These are phyloP conservation scores for Cathartes aura DNA, from an alignment of 2,113 vertebrate species.

Conservation along the genomic window DNA sequence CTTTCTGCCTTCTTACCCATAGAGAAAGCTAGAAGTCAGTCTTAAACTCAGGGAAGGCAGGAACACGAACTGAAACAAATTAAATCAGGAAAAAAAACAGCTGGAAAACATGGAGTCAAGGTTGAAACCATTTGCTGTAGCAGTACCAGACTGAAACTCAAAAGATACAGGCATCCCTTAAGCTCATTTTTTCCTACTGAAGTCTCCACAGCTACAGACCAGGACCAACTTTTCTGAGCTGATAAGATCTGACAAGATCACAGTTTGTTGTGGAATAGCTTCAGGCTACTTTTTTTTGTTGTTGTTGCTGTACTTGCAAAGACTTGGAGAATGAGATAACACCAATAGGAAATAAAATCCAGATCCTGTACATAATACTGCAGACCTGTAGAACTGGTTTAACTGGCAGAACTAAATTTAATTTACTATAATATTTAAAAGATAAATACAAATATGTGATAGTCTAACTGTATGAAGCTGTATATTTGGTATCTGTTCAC, in stretches of 20 bases:
- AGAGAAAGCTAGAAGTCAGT: not conserved
- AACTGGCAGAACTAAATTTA: not conserved
- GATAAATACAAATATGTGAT: not conserved
- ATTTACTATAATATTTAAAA: not conserved
- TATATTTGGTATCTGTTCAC: not conserved
- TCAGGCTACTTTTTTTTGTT: not conserved
- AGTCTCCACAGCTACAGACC: not conserved
- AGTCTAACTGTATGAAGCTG: not conserved
- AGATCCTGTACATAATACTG: not conserved
- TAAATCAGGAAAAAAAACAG: not conserved
- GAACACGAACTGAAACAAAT: not conserved
- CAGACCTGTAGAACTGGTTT: not conserved
- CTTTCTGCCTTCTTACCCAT: not conserved
- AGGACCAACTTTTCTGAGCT: not conserved
- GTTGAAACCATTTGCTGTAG: not conserved
- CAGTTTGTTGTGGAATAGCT: not conserved
- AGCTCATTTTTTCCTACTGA: not conserved
- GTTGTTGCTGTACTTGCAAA: not conserved
- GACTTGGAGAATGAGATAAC: not conserved
- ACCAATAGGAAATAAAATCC: not conserved
- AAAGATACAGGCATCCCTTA: not conserved
- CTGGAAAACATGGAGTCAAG: not conserved
- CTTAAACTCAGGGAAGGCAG: not conserved
- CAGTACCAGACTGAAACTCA: not conserved
- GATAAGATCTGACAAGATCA: conserved; percentile 56